Conservation (phyloP, 2,888 invertebrate species). For the Teleiodes luculella region DNA sequence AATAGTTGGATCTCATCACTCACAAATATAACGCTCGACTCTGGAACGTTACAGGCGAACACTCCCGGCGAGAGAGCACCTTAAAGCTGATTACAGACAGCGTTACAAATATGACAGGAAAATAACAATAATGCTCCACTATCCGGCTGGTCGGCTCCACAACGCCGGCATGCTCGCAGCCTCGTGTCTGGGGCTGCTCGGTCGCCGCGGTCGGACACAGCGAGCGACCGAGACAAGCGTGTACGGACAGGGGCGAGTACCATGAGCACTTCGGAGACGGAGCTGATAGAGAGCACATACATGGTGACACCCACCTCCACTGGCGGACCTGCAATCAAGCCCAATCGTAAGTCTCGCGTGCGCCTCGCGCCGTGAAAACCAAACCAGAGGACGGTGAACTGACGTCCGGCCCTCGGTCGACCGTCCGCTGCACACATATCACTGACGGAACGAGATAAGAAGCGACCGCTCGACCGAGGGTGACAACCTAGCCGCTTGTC, state of each 20-base stretch:
- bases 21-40: too few species aligned
- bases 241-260: slow-evolving; percentile 82
- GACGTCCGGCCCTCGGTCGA: too few species aligned
- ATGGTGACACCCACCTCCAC: slow-evolving; percentile 99
- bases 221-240: slow-evolving; percentile 67
- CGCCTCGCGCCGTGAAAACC: slow-evolving; percentile 64
- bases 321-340: slow-evolving; percentile 92
- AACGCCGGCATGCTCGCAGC: slow-evolving; percentile 76
- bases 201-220: slow-evolving; percentile 60
- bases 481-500: slow-evolving; percentile 38
- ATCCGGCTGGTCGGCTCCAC: slow-evolving; percentile 64
- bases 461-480: slow-evolving; percentile 46
- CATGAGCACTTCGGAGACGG: slow-evolving; percentile 99
- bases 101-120: not conserved
- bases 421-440: slow-evolving; percentile 27
- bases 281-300: slow-evolving; percentile 98
- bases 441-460: slow-evolving; percentile 8
- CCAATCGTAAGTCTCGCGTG: slow-evolving; percentile 68
- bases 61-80: too few species aligned
- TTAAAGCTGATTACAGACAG: not conserved
- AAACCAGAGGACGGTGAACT: slow-evolving; percentile 63
- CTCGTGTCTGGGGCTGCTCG: slow-evolving; percentile 78
- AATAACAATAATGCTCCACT: slow-evolving; percentile 37
- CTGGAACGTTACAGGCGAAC: too few species aligned
- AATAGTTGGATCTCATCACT: too few species aligned